These are phyloP conservation scores for Peucedramus taeniatus DNA, from an alignment of 2,113 vertebrate genomes.

Conservation along the genomic window DNA sequence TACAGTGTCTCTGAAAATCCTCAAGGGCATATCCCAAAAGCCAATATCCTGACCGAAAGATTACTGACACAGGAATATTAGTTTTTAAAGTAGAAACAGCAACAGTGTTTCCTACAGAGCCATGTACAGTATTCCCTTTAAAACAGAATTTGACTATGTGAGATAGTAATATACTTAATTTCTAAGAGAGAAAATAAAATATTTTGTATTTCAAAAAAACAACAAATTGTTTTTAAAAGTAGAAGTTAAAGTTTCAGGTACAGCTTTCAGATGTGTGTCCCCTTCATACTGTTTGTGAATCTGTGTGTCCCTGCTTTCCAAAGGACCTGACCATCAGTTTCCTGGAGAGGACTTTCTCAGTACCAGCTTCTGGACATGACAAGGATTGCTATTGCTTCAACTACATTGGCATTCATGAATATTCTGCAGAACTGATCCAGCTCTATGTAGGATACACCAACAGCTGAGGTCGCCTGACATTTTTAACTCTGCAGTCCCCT, in stretches of 20 bases:
- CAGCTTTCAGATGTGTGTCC: background rate
- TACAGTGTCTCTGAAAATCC: background rate
- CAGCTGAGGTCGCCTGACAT: background rate
- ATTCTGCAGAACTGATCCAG: background rate
- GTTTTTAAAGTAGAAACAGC: background rate
- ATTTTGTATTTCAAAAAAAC: background rate
- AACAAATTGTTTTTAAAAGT: background rate
- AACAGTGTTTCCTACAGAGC: background rate
- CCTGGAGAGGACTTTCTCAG: background rate
- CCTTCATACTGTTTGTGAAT: background rate
- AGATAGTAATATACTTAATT: background rate
- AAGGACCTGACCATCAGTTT: background rate
- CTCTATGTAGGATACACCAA: background rate
- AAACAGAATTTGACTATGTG: background rate
- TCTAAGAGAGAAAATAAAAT: background rate
- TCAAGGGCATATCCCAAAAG: background rate
- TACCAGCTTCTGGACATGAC: background rate
- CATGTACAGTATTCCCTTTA: background rate
- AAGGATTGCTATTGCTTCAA: background rate
- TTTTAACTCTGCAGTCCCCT: background rate
- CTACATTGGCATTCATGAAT: rapidly evolving
- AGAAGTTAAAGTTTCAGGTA: background rate
- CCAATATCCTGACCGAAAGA: too few relatives aligned
- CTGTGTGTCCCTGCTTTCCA: background rate
- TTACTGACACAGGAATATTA: background rate